A percentile compares a stretch with the other conserved stretches of the same genome.
These are phyloP conservation scores for Chrysemys picta DNA, from an alignment of 2,113 vertebrate genomes.

Conservation along the genomic window DNA sequence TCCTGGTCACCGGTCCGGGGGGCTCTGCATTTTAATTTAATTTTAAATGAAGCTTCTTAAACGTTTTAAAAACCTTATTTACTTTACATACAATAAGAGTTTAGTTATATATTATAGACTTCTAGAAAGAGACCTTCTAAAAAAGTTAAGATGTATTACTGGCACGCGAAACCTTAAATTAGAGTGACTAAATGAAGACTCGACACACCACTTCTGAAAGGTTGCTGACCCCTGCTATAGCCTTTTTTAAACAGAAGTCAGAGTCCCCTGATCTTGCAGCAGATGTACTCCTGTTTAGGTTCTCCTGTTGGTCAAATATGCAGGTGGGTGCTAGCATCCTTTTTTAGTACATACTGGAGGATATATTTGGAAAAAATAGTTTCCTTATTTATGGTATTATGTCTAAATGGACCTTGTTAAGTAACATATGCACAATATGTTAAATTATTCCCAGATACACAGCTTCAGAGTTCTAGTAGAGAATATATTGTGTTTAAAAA, in stretches of 20 bases:
- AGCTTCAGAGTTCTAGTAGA: not conserved
- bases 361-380: not conserved
- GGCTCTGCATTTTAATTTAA: too few species aligned
- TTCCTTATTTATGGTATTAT: not conserved
- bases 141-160: too few species aligned
- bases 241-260: not conserved
- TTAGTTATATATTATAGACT: too few species aligned
- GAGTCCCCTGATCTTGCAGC: not conserved
- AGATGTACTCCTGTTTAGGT: not conserved
- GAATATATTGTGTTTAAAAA: not conserved
- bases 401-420: not conserved
- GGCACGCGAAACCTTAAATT: too few species aligned
- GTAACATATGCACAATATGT: not conserved
- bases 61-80: too few species aligned
- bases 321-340: not conserved
- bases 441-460: not conserved
- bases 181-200: too few species aligned
- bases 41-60: too few species aligned
- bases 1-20: too few species aligned
- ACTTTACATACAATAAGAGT: too few species aligned
- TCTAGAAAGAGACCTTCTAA: too few species aligned
- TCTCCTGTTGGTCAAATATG: not conserved
- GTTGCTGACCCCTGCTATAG: too few species aligned
- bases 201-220: too few species aligned
- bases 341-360: not conserved